Evolutionary conservation across 2,113 vertebrate species (phyloP), one percentile per base, ranked within the genome.

Genomic region (Oryzias celebensis): DNA sequence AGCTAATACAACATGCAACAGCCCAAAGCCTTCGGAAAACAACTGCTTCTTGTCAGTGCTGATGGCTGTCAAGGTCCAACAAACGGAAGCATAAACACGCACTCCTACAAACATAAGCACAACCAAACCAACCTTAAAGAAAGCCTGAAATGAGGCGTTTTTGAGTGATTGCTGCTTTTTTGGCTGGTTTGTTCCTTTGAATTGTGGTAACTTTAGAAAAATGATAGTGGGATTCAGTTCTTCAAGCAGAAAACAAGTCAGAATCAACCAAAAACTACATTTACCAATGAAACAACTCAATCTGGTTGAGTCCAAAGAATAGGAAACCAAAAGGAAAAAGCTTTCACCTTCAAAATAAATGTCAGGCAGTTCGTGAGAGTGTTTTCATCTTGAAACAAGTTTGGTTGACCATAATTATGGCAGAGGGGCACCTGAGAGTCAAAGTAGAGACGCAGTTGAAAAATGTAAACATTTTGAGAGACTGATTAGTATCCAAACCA

Each of bases 381-480:
- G 43, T 65, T 42, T 62, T 31, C 26, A 12, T 52, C 71, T 59
- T 70, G 51, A 81, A 82, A 84, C 61, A 56, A 54, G 67, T 85
- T 65, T 73, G 59, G 81, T 63, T 46, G 65, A 48, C 77, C 77
- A 80, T 83, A 83, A 88, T 82, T 84, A 63, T 81, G 70, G 73
- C 60, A 46, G 4, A 51, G 67, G 77, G 81, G 77, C 71, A 88
- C 85, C 83, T 87, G 80, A 87, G 73, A 83, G 75, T 78, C 76
- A 74, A 70, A 78, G 75, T 82, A 75, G 73, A 75, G 50, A 77
- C 75, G 36, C 57, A 61, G 75, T 18, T 66, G 62, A 84, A 89
- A 90, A 89, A 90, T 83, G 85, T 89, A 90, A 90, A 90, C 89
- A 90, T 82, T 87, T 84, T 82, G 31, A 28, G 80, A 86, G 77